Percentiles rank a stretch among this genome's conserved stretches.
Conservation (phyloP, 2,888 invertebrate species). For the Beris chalybata region DNA sequence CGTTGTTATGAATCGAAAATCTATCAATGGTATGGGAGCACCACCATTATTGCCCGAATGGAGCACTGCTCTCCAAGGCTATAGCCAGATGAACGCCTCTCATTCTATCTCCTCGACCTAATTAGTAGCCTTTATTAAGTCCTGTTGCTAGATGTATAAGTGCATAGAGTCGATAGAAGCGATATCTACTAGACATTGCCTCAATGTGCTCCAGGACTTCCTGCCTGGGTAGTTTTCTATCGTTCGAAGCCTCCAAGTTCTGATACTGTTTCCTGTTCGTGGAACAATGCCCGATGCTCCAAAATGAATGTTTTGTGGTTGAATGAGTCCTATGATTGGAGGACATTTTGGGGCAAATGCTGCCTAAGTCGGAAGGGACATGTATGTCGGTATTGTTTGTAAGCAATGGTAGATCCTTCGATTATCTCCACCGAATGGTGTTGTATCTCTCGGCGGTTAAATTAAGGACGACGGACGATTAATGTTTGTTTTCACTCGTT, state of each 20-base stretch:
- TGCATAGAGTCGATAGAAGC: background rate
- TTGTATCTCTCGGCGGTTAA: too few species aligned
- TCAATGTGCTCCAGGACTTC: too few species aligned
- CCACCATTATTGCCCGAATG: too few species aligned
- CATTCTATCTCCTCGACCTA: conserved; percentile 24
- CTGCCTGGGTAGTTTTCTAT: background rate
- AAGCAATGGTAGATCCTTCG: conserved; percentile 1
- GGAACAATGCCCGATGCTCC: conserved; percentile 10
- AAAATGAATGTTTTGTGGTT: conserved; percentile 25
- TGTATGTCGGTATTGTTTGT: too few species aligned
- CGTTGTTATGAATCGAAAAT: too few species aligned
- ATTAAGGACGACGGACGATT: too few species aligned
- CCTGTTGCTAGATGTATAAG: background rate
- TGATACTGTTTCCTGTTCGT: too few species aligned
- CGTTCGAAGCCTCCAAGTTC: too few species aligned
- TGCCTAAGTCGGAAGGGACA: conserved; percentile 8
- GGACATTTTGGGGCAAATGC: conserved; percentile 28
- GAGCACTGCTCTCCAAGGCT: too few species aligned
- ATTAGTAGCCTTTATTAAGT: conserved; percentile 26
- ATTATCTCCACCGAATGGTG: conserved; percentile 4
- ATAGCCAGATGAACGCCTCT: background rate
- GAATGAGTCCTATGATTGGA: conserved; percentile 22
- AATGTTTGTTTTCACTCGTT: too few species aligned
- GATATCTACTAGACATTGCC: too few species aligned
- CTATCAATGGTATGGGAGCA: too few species aligned